Percentiles rank a stretch among this genome's conserved stretches.
These are phyloP conservation scores for Penaeus japonicus DNA, from an alignment of 1,140 invertebrate genomes.

Conservation along the genomic window DNA sequence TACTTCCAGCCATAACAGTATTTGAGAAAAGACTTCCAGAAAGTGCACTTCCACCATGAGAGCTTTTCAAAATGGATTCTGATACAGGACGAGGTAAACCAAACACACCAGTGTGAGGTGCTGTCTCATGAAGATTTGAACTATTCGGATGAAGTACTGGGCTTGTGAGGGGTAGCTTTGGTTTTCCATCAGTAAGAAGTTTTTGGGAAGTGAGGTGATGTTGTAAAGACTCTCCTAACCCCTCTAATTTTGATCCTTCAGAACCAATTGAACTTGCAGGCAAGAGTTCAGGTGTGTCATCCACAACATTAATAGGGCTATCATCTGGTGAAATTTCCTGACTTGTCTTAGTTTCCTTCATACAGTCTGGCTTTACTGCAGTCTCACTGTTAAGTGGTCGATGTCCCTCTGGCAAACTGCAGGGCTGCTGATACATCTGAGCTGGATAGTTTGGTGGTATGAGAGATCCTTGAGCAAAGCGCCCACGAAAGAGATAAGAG, in stretches of 20 bases:
- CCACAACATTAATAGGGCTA: conserved; percentile 54
- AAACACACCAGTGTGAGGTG: neutral
- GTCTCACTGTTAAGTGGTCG: neutral
- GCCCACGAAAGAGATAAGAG: neutral
- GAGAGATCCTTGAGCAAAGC: neutral
- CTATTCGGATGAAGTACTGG: neutral
- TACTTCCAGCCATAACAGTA: too few species aligned
- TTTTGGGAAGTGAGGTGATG: conserved; percentile 51
- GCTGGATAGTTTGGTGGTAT: neutral
- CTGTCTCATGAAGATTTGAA: too few species aligned
- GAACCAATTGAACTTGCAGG: conserved; percentile 16
- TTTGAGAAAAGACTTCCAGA: too few species aligned
- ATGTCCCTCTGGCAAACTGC: neutral
- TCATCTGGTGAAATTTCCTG: conserved; percentile 52
- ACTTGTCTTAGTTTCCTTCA: conserved; percentile 6
- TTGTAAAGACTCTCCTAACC: conserved; percentile 44
- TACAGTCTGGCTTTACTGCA: neutral
- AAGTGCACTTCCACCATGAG: too few species aligned
- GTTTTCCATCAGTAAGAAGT: neutral
- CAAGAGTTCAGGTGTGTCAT: conserved; percentile 49
- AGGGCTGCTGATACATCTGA: neutral
- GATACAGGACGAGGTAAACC: neutral
- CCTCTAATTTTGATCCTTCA: conserved; percentile 41
- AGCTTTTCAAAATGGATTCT: neutral
- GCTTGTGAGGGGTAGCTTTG: neutral